Evolutionary conservation across 2,797 vertebrate species (phyloP), one percentile per base, ranked within the genome.

Genomic region (Pelobates cultripes): DNA sequence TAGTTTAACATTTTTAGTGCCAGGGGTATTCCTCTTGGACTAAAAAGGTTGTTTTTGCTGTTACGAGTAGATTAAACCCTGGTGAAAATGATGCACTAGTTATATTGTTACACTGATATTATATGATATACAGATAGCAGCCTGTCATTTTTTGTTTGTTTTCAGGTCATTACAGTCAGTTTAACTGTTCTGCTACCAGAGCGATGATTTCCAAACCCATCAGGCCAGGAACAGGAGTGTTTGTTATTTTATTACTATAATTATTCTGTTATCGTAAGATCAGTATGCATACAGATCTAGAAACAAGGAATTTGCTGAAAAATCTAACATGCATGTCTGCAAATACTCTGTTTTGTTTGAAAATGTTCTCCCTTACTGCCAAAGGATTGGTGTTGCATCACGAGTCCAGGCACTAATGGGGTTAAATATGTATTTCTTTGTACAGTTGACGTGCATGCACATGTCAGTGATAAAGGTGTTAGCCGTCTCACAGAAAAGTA

Each of bases 361-460:
- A 17, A 17, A 67, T 43, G 55, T 15, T 80, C 40, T 68, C 43
- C 44, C 43, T 74, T 40, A 44, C 47, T 75, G 64, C 72, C 41
- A 53, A 57, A 12, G 13, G 44, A 43, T 44, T 41, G 7, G 61
- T 7, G 28, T 64, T 40, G 14, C 10, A 40, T 64, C n/a, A 14
- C 61, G 0, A 64, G n/a, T 44, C 15, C 55, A 17, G 17, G 40
- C 57, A 66, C 45, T 43, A 40, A 76, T 61, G 8, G 41, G 68
- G 55, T 77, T 74, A 76, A 70, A 76, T 57, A 43, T 51, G 68
- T 47, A 71, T 79, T 78, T 77, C 41, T 81, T 81, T 81, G 41
- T 78, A 83, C 76, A 75, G 6, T 0, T 51, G 40, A 2, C 3
- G 9, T 45, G 0, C 15, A 45, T 68, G 82, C 82, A 51, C 7